phyloP scores from a whole-genome alignment of 2,113 vertebrate species.

The Meleagris gallopavo region DNA sequence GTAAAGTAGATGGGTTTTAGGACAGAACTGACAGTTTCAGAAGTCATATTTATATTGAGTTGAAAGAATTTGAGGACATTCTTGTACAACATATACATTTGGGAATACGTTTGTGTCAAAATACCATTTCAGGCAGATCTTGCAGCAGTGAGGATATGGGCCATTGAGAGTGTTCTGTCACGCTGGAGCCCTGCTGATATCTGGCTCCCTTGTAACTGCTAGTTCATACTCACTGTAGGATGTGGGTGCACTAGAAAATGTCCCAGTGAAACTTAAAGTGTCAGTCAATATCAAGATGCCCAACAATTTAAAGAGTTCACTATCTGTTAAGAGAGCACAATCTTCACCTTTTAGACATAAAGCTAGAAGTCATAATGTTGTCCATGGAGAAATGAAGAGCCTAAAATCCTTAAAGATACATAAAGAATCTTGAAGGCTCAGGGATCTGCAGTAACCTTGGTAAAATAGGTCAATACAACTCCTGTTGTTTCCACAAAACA shows the following conservation, averaged over 20 bases:
- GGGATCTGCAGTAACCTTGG: neutral
- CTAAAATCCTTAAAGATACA: neutral
- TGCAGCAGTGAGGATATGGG: neutral
- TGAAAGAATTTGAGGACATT: neutral
- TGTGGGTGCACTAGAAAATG: neutral
- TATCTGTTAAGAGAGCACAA: neutral
- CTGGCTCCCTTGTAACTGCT: neutral
- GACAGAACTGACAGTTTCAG: neutral
- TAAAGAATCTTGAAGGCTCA: neutral
- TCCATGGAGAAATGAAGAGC: neutral
- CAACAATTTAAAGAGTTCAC: neutral
- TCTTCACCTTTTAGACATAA: neutral
- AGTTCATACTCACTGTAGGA: neutral
- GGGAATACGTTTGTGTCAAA: constrained; percentile 7
- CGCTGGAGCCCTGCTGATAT: neutral
- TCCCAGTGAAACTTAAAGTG: neutral
- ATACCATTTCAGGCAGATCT: neutral
- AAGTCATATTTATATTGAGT: neutral
- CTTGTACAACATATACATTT: neutral
- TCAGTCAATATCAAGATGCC: neutral
- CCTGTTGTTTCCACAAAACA: neutral
- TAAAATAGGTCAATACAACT: neutral
- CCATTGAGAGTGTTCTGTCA: neutral
- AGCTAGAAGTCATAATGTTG: neutral
- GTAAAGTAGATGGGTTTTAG: neutral